Percentiles rank a stretch among this genome's conserved stretches.
Evolutionary conservation across 2,888 invertebrate genomes (phyloP).

Genomic region (Perizoma flavofasciatum): DNA sequence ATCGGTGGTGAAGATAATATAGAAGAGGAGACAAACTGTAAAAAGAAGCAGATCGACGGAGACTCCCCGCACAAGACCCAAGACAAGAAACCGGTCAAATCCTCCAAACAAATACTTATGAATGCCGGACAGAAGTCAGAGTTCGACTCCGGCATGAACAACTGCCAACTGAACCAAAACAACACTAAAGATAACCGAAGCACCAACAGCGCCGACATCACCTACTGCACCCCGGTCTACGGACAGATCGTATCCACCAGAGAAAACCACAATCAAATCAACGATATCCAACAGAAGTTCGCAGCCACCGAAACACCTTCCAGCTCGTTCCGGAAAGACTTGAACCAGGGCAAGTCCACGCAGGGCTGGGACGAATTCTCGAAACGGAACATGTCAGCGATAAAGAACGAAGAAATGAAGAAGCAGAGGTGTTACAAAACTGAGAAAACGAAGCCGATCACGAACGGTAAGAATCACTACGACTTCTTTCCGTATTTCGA

Average conservation of each 20-base stretch:
- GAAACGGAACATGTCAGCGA: constrained; percentile 68
- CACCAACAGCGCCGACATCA: constrained; percentile 65
- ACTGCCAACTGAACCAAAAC: constrained; percentile 70
- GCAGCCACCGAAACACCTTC: constrained; percentile 70
- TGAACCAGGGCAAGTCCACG: constrained; percentile 65
- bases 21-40: constrained; percentile 64
- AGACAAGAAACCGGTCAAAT: constrained; percentile 65
- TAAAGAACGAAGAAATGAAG: constrained; percentile 64
- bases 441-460: constrained; percentile 60
- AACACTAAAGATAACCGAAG: constrained; percentile 58
- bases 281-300: constrained; percentile 77
- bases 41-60: constrained; percentile 51
- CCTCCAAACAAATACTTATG: constrained; percentile 76
- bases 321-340: constrained; percentile 73
- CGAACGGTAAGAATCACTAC: constrained; percentile 72
- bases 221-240: constrained; percentile 78
- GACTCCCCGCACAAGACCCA: constrained; percentile 54
- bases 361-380: constrained; percentile 76
- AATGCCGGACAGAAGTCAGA: constrained; percentile 80
- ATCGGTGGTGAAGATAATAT: constrained; percentile 68
- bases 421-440: constrained; percentile 59
- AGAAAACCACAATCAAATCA: constrained; percentile 79
- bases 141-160: constrained; percentile 80
- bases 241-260: constrained; percentile 77
- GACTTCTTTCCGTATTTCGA: constrained; percentile 78